phyloP scores from a whole-genome alignment of 1,140 invertebrate genomes.

The Heliconius congener region DNA sequence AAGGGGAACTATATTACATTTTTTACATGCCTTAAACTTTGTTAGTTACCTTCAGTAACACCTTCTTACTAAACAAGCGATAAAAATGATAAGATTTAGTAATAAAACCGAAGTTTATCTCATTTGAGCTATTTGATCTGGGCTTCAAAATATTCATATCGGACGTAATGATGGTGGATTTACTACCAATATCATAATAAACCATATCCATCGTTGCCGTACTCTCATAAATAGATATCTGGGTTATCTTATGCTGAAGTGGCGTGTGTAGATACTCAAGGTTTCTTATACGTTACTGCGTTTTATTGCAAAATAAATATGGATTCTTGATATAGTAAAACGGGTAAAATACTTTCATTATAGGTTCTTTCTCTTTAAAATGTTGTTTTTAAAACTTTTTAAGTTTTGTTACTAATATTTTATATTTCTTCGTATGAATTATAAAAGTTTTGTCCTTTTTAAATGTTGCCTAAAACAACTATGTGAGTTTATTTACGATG shows the following conservation, averaged over 20 bases:
- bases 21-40: too few species aligned
- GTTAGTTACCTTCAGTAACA: neutral
- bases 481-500: neutral
- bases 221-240: conserved; percentile 38
- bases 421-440: neutral
- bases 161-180: conserved; percentile 34
- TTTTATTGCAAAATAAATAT: conserved; percentile 4
- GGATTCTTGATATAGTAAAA: neutral
- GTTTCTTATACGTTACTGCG: conserved; percentile 5
- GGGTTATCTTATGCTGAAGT: conserved; percentile 35
- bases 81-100: conserved; percentile 14
- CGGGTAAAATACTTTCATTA: neutral
- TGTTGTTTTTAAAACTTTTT: neutral
- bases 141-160: conserved; percentile 34
- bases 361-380: neutral
- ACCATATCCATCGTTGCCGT: conserved; percentile 34
- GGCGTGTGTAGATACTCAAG: conserved; percentile 28
- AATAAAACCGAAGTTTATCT: conserved; percentile 28
- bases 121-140: conserved; percentile 14
- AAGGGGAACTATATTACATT: too few species aligned
- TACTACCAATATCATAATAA: conserved; percentile 40
- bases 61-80: neutral
- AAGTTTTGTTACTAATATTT: too few species aligned
- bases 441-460: neutral
- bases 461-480: too few species aligned